A percentile compares a stretch with the other conserved stretches of the same genome.
Conservation (phyloP, 2,888 invertebrate species). For the Caenorhabditis sinica region DNA sequence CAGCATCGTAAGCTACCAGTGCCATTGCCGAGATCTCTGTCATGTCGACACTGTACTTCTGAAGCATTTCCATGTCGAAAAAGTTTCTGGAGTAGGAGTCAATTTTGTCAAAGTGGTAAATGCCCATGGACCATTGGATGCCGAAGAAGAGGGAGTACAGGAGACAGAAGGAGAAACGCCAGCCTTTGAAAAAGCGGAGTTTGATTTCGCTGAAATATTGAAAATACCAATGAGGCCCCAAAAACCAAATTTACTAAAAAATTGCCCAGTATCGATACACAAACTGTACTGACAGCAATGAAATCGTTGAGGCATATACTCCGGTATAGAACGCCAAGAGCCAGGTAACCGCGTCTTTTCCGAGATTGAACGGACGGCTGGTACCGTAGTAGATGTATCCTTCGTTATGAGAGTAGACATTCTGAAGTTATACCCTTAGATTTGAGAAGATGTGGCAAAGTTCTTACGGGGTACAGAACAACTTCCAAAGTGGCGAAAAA, state of each 20-base stretch:
- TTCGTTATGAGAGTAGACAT: not conserved
- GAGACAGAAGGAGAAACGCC: not conserved
- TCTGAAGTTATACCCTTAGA: not conserved
- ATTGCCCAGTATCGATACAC: not conserved
- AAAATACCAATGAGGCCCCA: too few relatives aligned
- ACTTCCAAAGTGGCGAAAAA: not conserved
- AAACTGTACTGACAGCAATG: not conserved
- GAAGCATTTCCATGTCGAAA: not conserved
- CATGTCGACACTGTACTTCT: not conserved
- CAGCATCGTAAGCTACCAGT: not conserved
- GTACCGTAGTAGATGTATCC: not conserved
- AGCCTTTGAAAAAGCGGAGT: not conserved
- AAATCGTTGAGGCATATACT: not conserved
- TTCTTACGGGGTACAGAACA: not conserved
- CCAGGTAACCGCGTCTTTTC: not conserved
- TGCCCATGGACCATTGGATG: not conserved
- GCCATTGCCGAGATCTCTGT: not conserved
- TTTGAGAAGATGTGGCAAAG: not conserved
- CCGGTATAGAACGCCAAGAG: not conserved
- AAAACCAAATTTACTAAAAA: not conserved
- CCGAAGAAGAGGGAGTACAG: not conserved
- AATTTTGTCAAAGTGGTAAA: not conserved
- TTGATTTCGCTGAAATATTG: not conserved
- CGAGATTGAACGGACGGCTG: not conserved
- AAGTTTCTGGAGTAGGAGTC: not conserved